Percentiles rank a stretch among this genome's conserved stretches.
Evolutionary conservation across 1,140 invertebrate species (phyloP).

Genomic region (Drosophila sucinea): DNA sequence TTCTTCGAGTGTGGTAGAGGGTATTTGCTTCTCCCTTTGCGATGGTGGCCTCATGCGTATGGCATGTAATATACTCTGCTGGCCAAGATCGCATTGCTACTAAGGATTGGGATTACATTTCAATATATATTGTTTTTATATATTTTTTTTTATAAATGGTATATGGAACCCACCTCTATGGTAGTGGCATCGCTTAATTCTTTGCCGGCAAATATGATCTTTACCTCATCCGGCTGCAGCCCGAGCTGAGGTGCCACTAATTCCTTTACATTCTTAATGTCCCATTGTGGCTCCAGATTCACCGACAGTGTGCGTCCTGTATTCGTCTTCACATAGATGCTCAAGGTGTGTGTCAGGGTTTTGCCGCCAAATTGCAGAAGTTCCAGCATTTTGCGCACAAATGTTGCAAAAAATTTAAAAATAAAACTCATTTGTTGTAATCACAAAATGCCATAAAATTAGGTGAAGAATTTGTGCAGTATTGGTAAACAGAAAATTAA

Average conservation of each 20-base stretch:
- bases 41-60: conserved; percentile 84
- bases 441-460: conserved; percentile 22
- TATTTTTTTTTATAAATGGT: neutral
- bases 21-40: conserved; percentile 21
- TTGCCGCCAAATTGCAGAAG: conserved; percentile 86
- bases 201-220: conserved; percentile 94
- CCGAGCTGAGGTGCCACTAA: conserved; percentile 88
- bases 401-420: conserved; percentile 84
- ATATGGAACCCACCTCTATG: conserved; percentile 85
- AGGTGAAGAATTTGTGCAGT: neutral
- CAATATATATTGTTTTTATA: no score
- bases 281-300: conserved; percentile 90
- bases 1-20: conserved; percentile 51
- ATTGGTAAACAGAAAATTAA: neutral
- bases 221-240: conserved; percentile 88
- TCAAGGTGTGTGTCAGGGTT: conserved; percentile 86
- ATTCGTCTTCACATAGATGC: conserved; percentile 89
- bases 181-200: conserved; percentile 89
- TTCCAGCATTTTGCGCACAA: conserved; percentile 87
- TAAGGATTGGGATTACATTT: conserved; percentile 7
- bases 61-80: conserved; percentile 91
- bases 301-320: conserved; percentile 87
- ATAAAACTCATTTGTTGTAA: conserved; percentile 85
- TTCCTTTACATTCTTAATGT: conserved; percentile 90
- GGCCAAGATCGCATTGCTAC: conserved; percentile 92